Base-by-base conservation (phyloP, 2,888 invertebrate genomes). In the Lasioglossum lativentre region DNA sequence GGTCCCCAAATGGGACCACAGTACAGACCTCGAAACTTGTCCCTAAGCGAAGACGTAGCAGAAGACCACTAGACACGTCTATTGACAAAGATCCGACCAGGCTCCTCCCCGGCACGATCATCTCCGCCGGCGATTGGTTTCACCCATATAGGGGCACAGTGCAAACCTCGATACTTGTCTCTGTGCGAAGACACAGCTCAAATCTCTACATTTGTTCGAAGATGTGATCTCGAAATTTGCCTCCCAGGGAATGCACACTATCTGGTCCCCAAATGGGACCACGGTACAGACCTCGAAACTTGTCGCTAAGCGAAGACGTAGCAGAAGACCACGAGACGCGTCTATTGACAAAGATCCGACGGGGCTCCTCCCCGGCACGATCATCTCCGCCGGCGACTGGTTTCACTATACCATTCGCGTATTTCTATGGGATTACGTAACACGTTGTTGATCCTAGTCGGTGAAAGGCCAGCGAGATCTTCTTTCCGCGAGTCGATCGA, bases 391-490 rank as follows among this genome's bases (percentile, higher is more conserved):
- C 52, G 23, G 19, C 52, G 23, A 27, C 19, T 19, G 16, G 66
- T 66, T 19, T 66, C 66, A 2, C 66, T 38, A 10, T 23, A 38
- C 38, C 38, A 23, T 38, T 68, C 66, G 66, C n/a, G n/a, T 34
- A 30, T 27, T 45, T 30, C 42, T 23, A 68, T 16, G 71, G 40
- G 52, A 16, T 71, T 79, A 56, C 68, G 56, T 71, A 82, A 80
- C 42, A 12, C 56, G 66, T 68, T 56, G 71, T 68, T 84, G 38
- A 70, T 71, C 52, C 30, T 59, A 10, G 40, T n/a, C 76, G 80
- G 68, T 75, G 85, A 82, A 78, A 80, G 78, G 68, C 30, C 38
- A 23, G 42, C 63, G 47, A 70, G 68, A 80, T 84, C 78, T 72
- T 68, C 82, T 85, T 82, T 76, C 66, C 52, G 30, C 47, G 63